A percentile compares a stretch with the other conserved stretches of the same genome.
These are phyloP conservation scores for Peromyscus attwateri DNA, from an alignment of 2,797 vertebrate species.

Conservation along the genomic window DNA sequence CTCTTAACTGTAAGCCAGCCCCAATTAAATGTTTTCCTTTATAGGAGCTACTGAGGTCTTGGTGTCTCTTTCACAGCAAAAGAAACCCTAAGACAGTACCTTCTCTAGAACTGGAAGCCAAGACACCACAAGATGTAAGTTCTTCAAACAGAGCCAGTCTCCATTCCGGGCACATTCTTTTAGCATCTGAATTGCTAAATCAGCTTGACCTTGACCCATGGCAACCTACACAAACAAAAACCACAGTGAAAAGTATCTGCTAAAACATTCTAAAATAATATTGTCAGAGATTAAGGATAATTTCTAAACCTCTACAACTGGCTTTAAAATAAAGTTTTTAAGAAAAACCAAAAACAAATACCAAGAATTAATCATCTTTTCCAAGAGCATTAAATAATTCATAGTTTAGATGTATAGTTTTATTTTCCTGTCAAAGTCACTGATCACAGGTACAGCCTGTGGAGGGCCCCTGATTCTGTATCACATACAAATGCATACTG, in stretches of 20 bases:
- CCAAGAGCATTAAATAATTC: background rate
- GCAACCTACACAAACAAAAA: conserved; percentile 91
- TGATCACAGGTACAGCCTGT: background rate
- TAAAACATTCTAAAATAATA: background rate
- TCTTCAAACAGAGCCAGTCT: conserved; percentile 98
- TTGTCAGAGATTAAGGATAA: background rate
- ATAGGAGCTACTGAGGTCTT: background rate
- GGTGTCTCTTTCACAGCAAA: background rate
- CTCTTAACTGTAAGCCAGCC: background rate
- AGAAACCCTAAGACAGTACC: conserved; percentile 78
- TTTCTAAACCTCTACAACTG: background rate
- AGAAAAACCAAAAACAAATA: background rate
- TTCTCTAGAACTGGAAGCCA: conserved; percentile 98
- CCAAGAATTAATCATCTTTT: background rate
- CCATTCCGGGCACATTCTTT: conserved; percentile 94
- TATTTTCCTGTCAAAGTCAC: background rate
- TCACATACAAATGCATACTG: background rate
- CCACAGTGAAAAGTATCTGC: background rate
- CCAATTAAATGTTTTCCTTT: background rate
- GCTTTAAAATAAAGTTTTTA: background rate
- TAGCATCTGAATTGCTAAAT: conserved; percentile 94
- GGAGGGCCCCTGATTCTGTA: background rate
- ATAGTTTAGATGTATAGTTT: background rate
- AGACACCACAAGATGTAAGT: conserved; percentile 96
- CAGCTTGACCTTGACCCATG: conserved; percentile 99